Evolutionary conservation across 2,113 vertebrate species (phyloP), one percentile per base, ranked within the genome.

Genomic region (Rana temporaria): DNA sequence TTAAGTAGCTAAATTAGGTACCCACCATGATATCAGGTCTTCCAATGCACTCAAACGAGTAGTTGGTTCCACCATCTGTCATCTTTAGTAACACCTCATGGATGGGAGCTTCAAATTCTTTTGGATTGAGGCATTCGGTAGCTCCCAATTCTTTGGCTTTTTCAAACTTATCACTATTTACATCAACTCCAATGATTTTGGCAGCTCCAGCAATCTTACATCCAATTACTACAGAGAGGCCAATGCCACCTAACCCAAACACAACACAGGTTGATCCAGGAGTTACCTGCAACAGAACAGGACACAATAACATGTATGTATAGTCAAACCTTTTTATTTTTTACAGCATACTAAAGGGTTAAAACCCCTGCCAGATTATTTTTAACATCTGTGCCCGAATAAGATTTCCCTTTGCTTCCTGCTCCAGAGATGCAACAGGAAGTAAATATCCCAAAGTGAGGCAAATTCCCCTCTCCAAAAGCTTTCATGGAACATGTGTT

Each of bases 21-120:
- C 52, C 53, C 34, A 94, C 93, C 93, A 93, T 93, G 34, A 91
- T 69, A 1, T 2, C 68, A 53, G 91, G 86, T 65, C 81, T 85
- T 20, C 93, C 92, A 42, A 92, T 88, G 88, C 91, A 93, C 86
- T 92, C 93, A 67, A 95, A 68, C 24, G 88, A 85, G 18, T 85
- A 91, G 88, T 95, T 92, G 79, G 91, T 86, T 0, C 93, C 93
- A 20, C 90, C 90, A 0, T 8, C 1, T 0, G 90, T 92, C 90
- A 86, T 85, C 65, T 93, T 87, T 63, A 73, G 65, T 85, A 95
- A 62, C 12, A 93, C 90, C 32, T 93, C 84, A 84, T 92, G 89
- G 82, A 94, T 85, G 48, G 85, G 81, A 26, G 79, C 85, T 56
- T 4, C 63, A 4, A 87, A 42, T 17, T 89, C 84, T 4, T 26